Percentiles rank a stretch among this genome's conserved stretches.
These are phyloP conservation scores for Timema podura DNA, from an alignment of 2,888 invertebrate genomes.

Conservation along the genomic window DNA sequence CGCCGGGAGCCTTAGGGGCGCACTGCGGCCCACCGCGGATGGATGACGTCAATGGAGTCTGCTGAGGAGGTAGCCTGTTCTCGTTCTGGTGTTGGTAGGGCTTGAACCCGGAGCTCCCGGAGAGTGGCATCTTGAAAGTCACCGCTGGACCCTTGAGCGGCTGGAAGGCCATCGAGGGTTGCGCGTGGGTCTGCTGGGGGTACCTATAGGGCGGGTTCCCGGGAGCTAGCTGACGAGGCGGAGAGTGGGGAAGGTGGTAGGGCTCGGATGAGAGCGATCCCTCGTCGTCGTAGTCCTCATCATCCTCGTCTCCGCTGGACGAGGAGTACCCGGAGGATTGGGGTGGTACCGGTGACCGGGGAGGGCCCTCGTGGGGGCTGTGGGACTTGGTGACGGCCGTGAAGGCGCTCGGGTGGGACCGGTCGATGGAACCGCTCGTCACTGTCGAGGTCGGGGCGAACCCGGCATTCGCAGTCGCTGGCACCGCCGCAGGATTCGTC, in stretches of 20 bases:
- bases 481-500: slow-evolving; percentile 16
- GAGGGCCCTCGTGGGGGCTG: slow-evolving; percentile 10
- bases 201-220: background rate
- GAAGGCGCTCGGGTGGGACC: slow-evolving; percentile 47
- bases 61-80: slow-evolving; percentile 20
- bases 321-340: background rate
- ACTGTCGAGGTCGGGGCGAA: slow-evolving; percentile 25
- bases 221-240: slow-evolving; percentile 15
- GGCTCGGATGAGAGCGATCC: slow-evolving; percentile 10
- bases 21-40: slow-evolving; percentile 3
- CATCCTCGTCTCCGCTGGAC: slow-evolving; percentile 3
- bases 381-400: slow-evolving; percentile 38
- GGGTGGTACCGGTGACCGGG: slow-evolving; percentile 20
- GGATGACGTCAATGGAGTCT: slow-evolving; percentile 19
- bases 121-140: slow-evolving; percentile 19
- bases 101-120: slow-evolving; percentile 20
- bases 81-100: slow-evolving; percentile 20
- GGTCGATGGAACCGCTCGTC: slow-evolving; percentile 25
- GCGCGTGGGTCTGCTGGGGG: slow-evolving; percentile 17
- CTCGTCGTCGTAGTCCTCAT: slow-evolving; percentile 6
- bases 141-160: background rate
- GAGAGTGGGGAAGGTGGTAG: slow-evolving; percentile 15
- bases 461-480: too few species aligned
- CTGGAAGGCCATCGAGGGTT: slow-evolving; percentile 11
- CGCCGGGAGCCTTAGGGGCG: slow-evolving; percentile 1